Evolutionary conservation across 2,113 vertebrate genomes (phyloP), one percentile per base, ranked within the genome.

Genomic region (Fulica atra): DNA sequence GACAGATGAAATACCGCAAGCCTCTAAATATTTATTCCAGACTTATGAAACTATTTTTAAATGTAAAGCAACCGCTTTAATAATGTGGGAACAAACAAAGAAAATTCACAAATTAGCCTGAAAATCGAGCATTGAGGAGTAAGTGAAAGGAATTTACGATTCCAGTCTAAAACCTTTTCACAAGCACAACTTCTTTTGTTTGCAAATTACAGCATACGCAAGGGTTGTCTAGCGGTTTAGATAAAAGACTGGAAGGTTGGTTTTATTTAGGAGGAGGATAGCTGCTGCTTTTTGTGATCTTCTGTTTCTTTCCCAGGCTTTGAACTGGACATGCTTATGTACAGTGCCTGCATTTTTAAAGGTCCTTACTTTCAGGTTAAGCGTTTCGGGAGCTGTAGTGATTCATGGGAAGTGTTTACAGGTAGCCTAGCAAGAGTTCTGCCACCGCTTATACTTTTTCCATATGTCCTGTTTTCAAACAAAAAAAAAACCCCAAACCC

Each of bases 171-270:
- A 95, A 80, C 24, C 77, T 91, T 96, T 81, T 92, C 91, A 86
- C 46, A 93, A 97, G 96, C 81, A 42, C n/a, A 92, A 46, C 78
- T 94, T 88, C 40, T 61, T 96, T 97, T 84, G 36, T 59, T 94
- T 92, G 38, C 53, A 86, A 68, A 68, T 86, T 72, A 36, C 50
- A 85, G 57, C 35, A 16, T 35, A 54, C 44, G 33, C 86, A 83
- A 73, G 71, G 5, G 13, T 61, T 68, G 56, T 78, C 53, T 81
- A 24, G 29, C 25, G 51, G 92, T 90, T 71, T 76, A 72, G n/a
- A 46, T 81, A 87, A 50, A 82, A 84, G 57, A 26, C 21, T 57
- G 31, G 35, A 92, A 88, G 48, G 8, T 26, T 91, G 51, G 15
- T 51, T 85, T 80, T 72, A 40, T 80, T 93, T 69, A 65, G 46